Percentiles rank a stretch among this genome's conserved stretches.
These are phyloP conservation scores for Onychomys torridus DNA, from an alignment of 2,797 vertebrate genomes.

Conservation along the genomic window DNA sequence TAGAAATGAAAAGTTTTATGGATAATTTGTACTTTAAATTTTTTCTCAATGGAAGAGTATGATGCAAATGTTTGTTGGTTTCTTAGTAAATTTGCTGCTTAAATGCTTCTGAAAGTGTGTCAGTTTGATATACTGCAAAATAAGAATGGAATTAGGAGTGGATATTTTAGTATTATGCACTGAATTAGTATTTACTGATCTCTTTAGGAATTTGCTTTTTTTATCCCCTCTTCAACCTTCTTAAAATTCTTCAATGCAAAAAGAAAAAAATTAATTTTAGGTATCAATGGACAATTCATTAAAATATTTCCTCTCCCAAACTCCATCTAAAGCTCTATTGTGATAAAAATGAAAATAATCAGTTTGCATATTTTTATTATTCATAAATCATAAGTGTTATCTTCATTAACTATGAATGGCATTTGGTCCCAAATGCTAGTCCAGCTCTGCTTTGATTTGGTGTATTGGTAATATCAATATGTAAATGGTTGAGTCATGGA, in stretches of 20 bases:
- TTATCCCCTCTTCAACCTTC: not conserved
- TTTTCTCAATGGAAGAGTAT: not conserved
- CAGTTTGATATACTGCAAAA: not conserved
- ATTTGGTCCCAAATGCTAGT: not conserved
- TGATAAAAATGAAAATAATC: conserved; percentile 14
- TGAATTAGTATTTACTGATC: not conserved
- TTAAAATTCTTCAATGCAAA: conserved; percentile 18
- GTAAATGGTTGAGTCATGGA: not conserved
- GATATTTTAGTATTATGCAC: not conserved
- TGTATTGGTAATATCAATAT: not conserved
- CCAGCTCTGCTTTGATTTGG: not conserved
- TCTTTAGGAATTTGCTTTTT: not conserved
- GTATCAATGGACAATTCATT: not conserved
- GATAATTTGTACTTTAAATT: not conserved
- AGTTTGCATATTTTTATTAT: conserved; percentile 12
- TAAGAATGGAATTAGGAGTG: not conserved
- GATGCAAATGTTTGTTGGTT: not conserved
- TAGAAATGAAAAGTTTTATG: not conserved
- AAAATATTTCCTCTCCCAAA: conserved; percentile 47
- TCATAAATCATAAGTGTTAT: not conserved
- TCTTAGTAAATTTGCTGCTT: not conserved
- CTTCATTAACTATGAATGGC: not conserved
- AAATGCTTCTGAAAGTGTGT: not conserved
- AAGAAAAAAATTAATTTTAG: not conserved
- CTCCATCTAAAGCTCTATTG: not conserved